These are phyloP conservation scores for Malurus alboscapulatus DNA, from an alignment of 2,113 vertebrate genomes.

Conservation along the genomic window DNA sequence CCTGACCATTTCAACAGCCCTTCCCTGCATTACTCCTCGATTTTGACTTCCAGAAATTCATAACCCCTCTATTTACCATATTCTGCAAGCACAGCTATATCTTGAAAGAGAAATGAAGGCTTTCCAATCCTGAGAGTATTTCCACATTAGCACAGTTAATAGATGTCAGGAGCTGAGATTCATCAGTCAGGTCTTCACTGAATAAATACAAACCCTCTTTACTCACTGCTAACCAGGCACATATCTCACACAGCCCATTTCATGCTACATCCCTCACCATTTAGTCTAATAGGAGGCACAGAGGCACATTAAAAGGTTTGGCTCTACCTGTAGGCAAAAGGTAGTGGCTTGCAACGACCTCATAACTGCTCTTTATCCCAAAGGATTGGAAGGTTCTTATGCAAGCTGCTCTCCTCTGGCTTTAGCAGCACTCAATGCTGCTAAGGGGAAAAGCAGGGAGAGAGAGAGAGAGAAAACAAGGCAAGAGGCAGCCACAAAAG, in stretches of 20 bases:
- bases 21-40: not conserved
- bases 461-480: not conserved
- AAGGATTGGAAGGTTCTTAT: not conserved
- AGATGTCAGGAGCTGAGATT: not conserved
- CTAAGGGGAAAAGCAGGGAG: not conserved
- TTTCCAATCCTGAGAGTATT: not conserved
- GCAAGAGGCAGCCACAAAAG: not conserved
- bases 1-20: not conserved
- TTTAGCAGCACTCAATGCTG: not conserved
- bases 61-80: not conserved
- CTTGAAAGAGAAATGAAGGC: not conserved
- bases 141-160: conserved; percentile 34
- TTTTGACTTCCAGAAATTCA: not conserved
- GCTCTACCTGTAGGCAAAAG: not conserved
- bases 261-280: not conserved
- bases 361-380: not conserved
- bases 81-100: not conserved
- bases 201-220: conserved; percentile 18
- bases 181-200: not conserved
- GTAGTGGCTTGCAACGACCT: not conserved
- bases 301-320: not conserved
- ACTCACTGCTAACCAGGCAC: not conserved
- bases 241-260: conserved; percentile 5
- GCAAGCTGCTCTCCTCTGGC: not conserved
- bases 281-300: not conserved